Evolutionary conservation across 2,113 vertebrate species (phyloP), one percentile per base, ranked within the genome.

Genomic region (Psammodynastes pulverulentus): DNA sequence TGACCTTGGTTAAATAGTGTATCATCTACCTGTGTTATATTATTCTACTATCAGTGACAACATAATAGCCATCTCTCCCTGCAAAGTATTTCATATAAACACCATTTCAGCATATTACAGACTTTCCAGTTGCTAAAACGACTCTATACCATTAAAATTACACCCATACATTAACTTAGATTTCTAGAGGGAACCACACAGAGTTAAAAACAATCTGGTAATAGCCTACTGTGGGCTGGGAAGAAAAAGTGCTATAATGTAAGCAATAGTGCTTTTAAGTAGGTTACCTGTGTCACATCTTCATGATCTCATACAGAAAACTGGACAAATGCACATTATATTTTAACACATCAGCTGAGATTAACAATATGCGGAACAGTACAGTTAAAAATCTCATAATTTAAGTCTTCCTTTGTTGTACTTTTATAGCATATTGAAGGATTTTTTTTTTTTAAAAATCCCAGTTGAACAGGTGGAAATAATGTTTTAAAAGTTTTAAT

Each of bases 11-110:
- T 94, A 96, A 92, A 1, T 0, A 58, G 88, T 53, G 92, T 7
- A 90, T 84, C n/a, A 93, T 10, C 58, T 24, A 94, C 84, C 93
- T 87, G 91, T 88, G 84, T 9, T 17, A 6, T 17, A 84, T 5
- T 91, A 26, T 87, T 21, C 6, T 13, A 62, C 5, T 91, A 26
- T 86, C 91, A 86, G 91, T 56, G 89, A 92, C 84, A 90, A 29
- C 43, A 51, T 88, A 87, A 72, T 79, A 89, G 26, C 24, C 85
- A 90, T 87, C 9, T 90, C 87, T 89, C 17, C 56, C 89, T 87
- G 93, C 52, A 85, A 79, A 94, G 87, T 89, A 67, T n/a, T 58
- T 3, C 58, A 12, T 94, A 92, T 87, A 96, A 93, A 54, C 49
- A 93, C 23, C 26, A 13, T 48, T 89, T 54, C 45, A 84, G 48